Conservation (phyloP, 1,140 invertebrate genomes). For the Asbolus verrucosus region DNA sequence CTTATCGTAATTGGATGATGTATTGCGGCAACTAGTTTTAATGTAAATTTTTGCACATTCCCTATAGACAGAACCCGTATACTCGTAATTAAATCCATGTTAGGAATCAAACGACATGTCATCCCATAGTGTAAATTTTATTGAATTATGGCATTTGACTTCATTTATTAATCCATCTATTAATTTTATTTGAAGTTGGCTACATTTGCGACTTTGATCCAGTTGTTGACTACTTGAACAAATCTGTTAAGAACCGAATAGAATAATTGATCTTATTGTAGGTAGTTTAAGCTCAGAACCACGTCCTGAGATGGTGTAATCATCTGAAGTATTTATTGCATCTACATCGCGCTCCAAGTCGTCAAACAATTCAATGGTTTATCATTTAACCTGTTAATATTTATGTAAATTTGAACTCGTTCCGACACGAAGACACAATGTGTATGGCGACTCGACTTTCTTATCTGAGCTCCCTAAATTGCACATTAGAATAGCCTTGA, state of each 20-base stretch:
- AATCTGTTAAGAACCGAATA: slow-evolving; percentile 4
- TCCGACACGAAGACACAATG: neutral
- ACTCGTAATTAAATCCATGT: neutral
- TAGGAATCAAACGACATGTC: no score
- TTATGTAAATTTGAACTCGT: slow-evolving; percentile 34
- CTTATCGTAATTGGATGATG: slow-evolving; percentile 33
- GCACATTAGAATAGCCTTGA: slow-evolving; percentile 12
- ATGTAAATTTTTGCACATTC: slow-evolving; percentile 13
- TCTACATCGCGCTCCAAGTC: slow-evolving; percentile 9
- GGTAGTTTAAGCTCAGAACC: neutral
- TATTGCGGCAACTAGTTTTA: neutral
- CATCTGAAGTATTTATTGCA: slow-evolving; percentile 40
- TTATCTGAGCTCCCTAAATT: slow-evolving; percentile 17
- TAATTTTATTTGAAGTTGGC: no score
- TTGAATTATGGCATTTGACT: no score
- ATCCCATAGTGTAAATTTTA: no score
- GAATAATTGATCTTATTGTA: slow-evolving; percentile 12
- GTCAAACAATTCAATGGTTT: slow-evolving; percentile 18
- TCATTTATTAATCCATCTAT: no score
- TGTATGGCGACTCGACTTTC: neutral
- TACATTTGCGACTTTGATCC: neutral
- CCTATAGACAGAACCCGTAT: neutral
- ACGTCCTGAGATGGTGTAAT: slow-evolving; percentile 26
- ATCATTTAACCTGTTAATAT: slow-evolving; percentile 22
- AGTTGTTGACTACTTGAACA: neutral